phyloP scores from a whole-genome alignment of 2,797 vertebrate species.

The Alosa sapidissima region DNA sequence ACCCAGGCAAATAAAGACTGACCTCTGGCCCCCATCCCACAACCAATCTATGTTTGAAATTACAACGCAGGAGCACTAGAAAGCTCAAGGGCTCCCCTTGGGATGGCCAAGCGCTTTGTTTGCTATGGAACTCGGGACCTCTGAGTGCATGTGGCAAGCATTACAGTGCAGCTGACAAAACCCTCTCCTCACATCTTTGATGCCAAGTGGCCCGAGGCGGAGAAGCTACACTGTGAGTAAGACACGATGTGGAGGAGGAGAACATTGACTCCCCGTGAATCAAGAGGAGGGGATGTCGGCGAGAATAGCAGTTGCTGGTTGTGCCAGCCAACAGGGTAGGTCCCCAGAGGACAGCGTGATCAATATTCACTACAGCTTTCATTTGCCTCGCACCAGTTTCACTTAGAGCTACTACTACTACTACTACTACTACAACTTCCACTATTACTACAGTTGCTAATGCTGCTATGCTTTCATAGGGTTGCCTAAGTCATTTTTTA shows the following conservation, averaged over 20 bases:
- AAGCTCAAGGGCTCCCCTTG: background rate
- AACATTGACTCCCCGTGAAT: background rate
- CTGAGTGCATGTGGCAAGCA: conserved; percentile 32
- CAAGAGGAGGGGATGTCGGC: background rate
- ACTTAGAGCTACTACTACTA: background rate
- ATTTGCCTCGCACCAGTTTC: background rate
- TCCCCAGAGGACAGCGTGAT: background rate
- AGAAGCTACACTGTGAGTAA: background rate
- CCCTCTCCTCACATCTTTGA: background rate
- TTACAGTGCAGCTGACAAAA: background rate
- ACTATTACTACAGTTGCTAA: background rate
- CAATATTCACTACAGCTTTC: conserved; percentile 10
- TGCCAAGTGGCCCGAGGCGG: conserved; percentile 11
- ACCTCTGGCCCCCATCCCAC: conserved; percentile 25
- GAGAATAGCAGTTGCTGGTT: conserved; percentile 2
- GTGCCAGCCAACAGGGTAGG: background rate
- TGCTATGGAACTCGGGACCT: conserved; percentile 14
- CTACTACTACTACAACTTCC: background rate
- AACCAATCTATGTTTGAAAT: conserved; percentile 28
- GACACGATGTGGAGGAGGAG: conserved; percentile 3
- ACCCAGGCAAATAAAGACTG: background rate
- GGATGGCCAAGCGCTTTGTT: background rate
- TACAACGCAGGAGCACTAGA: conserved; percentile 21
- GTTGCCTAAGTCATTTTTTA: background rate
- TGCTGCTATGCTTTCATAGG: background rate